Evolutionary conservation across 2,113 vertebrate genomes (phyloP), one percentile per base, ranked within the genome.

Genomic region (Eptesicus fuscus): DNA sequence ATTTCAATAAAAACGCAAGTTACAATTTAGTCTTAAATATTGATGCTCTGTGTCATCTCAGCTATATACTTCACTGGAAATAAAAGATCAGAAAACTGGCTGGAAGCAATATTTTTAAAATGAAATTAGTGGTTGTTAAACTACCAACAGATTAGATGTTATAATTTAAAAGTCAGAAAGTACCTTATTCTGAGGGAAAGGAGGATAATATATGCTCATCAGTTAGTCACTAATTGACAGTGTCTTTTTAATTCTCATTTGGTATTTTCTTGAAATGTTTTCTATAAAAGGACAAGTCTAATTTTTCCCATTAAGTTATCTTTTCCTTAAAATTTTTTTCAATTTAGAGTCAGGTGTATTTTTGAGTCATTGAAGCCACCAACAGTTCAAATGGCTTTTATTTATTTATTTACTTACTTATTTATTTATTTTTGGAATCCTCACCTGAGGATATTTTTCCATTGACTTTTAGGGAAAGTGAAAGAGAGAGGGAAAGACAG

Each of bases 111-210:
- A 76, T 93, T 85, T 91, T 91, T 67, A 9, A 37, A 90, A 90
- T 25, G 84, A 76, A 90, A 90, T 63, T 25, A 94, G 30, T 77
- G 49, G 28, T 79, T 93, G 53, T 82, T 88, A 91, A 93, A 87
- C 78, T 89, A 80, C 59, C 90, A 95, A 70, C 42, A 90, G 47
- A 76, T 96, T 61, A 94, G 17, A 93, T 86, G 71, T 93, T 92
- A 88, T 69, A 77, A 89, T 96, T 95, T 95, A 83, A 94, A 92
- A 86, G 78, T 93, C 83, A 69, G 73, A 90, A 78, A 92, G 91
- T 70, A 89, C 30, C 85, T 94, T 65, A 82, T 90, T 96, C 84
- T 79, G 59, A 94, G 56, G 78, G 86, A 91, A 95, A 85, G 61
- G 17, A 59, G 59, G 53, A 53, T 77, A 84, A 83, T 91, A 49